Conservation (phyloP, 2,888 invertebrate species). For the Melitaea athalia region DNA sequence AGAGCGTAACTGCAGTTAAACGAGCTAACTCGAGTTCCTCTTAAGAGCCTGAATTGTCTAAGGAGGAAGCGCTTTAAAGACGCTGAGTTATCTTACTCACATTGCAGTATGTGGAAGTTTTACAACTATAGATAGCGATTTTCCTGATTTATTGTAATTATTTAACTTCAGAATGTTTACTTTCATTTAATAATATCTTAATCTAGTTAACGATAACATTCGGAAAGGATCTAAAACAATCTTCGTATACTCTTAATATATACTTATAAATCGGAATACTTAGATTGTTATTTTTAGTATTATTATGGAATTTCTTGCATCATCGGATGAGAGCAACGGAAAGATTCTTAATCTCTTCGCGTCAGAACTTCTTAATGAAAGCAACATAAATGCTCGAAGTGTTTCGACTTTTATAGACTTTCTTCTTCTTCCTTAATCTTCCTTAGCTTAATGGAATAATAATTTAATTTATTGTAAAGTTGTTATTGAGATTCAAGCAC, state of each 20-base stretch:
- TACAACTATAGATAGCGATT: constrained; percentile 1
- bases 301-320: constrained; percentile 6
- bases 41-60: constrained; percentile 15
- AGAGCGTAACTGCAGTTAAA: constrained; percentile 14
- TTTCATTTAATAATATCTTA: not conserved
- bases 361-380: constrained; percentile 31
- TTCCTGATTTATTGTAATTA: not conserved
- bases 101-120: constrained; percentile 7
- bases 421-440: constrained; percentile 14
- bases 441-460: constrained; percentile 8
- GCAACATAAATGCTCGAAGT: constrained; percentile 22
- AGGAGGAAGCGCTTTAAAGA: constrained; percentile 15
- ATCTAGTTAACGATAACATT: not conserved
- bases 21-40: constrained; percentile 7
- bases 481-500: not conserved
- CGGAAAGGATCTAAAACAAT: not conserved
- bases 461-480: constrained; percentile 11
- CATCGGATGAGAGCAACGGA: constrained; percentile 4
- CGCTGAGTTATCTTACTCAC: constrained; percentile 13
- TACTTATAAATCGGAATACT: not conserved
- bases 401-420: constrained; percentile 18
- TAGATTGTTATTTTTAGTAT: constrained; percentile 6
- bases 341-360: constrained; percentile 25
- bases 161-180: not conserved
- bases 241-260: not conserved